These are phyloP conservation scores for Tupaia chinensis DNA, from an alignment of 2,113 vertebrate species.

Conservation along the genomic window DNA sequence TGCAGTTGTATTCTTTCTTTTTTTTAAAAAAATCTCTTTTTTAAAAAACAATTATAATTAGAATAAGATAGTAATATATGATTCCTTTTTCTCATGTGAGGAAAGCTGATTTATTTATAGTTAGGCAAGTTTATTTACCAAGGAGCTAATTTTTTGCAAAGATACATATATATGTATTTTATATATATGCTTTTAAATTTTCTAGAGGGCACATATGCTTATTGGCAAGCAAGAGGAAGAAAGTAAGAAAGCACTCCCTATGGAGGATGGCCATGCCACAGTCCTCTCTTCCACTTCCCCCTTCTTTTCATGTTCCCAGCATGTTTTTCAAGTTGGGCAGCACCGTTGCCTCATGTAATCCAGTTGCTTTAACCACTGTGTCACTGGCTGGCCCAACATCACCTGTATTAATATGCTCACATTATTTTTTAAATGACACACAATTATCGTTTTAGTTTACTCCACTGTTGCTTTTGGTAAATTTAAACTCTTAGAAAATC, in stretches of 20 bases:
- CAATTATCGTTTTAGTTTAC: not conserved
- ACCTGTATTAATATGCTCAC: not conserved
- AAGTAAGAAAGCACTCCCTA: too few species aligned
- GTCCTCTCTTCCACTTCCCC: too few species aligned
- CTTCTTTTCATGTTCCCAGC: too few species aligned
- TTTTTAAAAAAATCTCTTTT: not conserved
- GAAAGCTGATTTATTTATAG: conserved; percentile 2
- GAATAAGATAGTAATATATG: not conserved
- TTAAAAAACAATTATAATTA: not conserved
- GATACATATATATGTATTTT: not conserved
- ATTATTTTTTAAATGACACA: conserved; percentile 37
- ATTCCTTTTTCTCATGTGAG: not conserved
- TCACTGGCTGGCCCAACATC: not conserved
- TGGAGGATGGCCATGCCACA: too few species aligned
- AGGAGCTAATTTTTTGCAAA: conserved; percentile 35
- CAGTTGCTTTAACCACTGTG: too few species aligned
- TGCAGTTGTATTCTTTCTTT: not conserved
- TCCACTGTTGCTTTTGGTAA: conserved; percentile 35
- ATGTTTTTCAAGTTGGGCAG: too few species aligned
- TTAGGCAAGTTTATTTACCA: conserved; percentile 2
- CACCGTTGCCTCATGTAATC: too few species aligned
- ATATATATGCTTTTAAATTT: too few species aligned
- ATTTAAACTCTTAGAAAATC: conserved; percentile 37
- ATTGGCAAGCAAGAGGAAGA: too few species aligned
- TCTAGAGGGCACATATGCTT: too few species aligned